Evolutionary conservation across 1,140 invertebrate genomes (phyloP).

Genomic region (Heliconius hermathena): DNA sequence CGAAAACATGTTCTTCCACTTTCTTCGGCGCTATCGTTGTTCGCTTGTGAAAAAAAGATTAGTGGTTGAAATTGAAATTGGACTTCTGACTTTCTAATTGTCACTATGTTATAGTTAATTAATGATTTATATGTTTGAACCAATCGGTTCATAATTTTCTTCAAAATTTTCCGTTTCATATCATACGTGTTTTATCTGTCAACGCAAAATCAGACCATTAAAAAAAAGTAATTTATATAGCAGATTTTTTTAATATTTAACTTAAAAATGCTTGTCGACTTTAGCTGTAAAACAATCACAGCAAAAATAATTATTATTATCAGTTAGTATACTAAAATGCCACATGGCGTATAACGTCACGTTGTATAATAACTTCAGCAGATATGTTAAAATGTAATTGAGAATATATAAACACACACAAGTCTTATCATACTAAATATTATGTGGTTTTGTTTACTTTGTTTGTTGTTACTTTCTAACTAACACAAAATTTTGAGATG

Average conservation of each 20-base stretch:
- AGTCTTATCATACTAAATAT: background rate
- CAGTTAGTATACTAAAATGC: constrained; percentile 1
- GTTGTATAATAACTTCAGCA: constrained; percentile 25
- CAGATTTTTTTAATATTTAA: no score
- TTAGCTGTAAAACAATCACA: background rate
- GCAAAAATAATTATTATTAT: constrained; percentile 19
- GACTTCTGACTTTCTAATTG: constrained; percentile 12
- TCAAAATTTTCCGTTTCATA: no score
- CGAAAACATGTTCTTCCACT: background rate
- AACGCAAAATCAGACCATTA: no score
- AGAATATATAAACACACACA: background rate
- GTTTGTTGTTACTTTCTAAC: no score
- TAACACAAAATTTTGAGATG: no score
- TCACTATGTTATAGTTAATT: background rate
- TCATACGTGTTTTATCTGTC: no score
- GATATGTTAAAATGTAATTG: constrained; percentile 2
- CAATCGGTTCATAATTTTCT: no score
- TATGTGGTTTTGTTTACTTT: background rate
- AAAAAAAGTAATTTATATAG: background rate
- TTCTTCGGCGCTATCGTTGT: background rate
- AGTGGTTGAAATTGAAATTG: background rate
- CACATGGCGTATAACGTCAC: constrained; percentile 32
- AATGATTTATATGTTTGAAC: background rate
- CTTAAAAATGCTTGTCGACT: no score
- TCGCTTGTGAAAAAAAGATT: constrained; percentile 6